These are phyloP conservation scores for Pangasius krempfi DNA, from an alignment of 2,797 vertebrate genomes.

Conservation along the genomic window DNA sequence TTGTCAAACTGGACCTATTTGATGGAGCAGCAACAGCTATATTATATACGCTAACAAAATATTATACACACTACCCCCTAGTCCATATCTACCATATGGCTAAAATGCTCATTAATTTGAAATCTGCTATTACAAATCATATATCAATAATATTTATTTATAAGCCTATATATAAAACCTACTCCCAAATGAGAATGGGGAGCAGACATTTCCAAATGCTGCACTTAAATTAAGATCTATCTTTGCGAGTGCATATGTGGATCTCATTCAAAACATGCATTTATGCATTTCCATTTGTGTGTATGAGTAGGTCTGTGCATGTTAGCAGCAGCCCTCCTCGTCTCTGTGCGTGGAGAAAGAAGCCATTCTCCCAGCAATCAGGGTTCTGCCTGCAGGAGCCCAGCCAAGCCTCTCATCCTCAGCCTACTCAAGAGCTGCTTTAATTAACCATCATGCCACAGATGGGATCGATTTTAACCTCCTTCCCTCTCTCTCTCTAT, in stretches of 20 bases:
- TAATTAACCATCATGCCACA: conserved; percentile 99
- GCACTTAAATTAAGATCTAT: conserved; percentile 42
- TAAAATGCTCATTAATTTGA: neutral
- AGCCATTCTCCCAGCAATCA: conserved; percentile 99
- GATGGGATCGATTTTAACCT: conserved; percentile 99
- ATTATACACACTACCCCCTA: neutral
- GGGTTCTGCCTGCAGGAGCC: conserved; percentile 93
- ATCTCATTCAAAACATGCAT: conserved; percentile 58
- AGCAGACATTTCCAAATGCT: conserved; percentile 10
- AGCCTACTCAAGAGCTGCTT: conserved; percentile 99
- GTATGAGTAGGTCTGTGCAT: conserved; percentile 45
- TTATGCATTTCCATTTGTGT: conserved; percentile 53
- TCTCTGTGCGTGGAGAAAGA: conserved; percentile 95
- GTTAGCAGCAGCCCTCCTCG: conserved; percentile 89
- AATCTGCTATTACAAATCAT: conserved; percentile 20
- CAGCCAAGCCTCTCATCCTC: conserved; percentile 98
- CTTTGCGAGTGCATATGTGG: conserved; percentile 30
- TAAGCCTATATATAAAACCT: neutral
- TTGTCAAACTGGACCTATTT: neutral
- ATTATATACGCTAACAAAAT: neutral
- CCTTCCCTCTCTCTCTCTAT: conserved; percentile 65
- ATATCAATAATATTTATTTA: neutral
- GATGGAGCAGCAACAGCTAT: neutral
- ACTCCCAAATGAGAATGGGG: neutral
- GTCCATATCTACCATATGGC: neutral